phyloP scores from a whole-genome alignment of 2,888 invertebrate species.

The Leucoptera coffeella region DNA sequence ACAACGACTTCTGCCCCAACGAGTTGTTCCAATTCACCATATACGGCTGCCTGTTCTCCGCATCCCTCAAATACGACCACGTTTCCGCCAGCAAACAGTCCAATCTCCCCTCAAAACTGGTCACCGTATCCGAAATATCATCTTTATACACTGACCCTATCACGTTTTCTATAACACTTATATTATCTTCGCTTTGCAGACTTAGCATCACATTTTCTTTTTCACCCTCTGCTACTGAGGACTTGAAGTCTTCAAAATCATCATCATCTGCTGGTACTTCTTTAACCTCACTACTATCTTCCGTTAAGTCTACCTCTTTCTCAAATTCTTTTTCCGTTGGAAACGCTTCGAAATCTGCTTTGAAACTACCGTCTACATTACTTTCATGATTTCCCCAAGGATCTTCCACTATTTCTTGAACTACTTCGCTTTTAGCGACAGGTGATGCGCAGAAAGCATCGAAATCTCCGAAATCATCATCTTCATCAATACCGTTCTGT shows the following conservation, averaged over 20 bases:
- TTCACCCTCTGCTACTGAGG: slow-evolving; percentile 16
- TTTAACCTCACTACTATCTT: background rate
- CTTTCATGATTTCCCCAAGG: slow-evolving; percentile 24
- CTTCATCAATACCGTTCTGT: slow-evolving; percentile 3
- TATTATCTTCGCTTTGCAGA: background rate
- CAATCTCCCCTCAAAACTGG: slow-evolving; percentile 20
- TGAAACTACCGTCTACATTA: slow-evolving; percentile 25
- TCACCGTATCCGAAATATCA: slow-evolving; percentile 19
- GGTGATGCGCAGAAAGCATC: slow-evolving; percentile 25
- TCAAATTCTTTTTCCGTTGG: slow-evolving; percentile 1
- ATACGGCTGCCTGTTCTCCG: slow-evolving; percentile 73
- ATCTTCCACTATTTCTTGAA: slow-evolving; percentile 19
- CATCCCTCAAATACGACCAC: slow-evolving; percentile 61
- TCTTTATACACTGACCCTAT: slow-evolving; percentile 25
- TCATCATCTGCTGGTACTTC: slow-evolving; percentile 16
- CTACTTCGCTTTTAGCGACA: slow-evolving; percentile 10
- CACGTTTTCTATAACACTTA: slow-evolving; percentile 18
- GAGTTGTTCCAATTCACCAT: slow-evolving; percentile 77
- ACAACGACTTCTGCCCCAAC: slow-evolving; percentile 65
- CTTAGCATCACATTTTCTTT: no score
- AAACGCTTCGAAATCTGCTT: slow-evolving; percentile 23
- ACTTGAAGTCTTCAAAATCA: slow-evolving; percentile 57
- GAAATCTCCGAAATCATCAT: slow-evolving; percentile 48
- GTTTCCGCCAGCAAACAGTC: slow-evolving; percentile 41
- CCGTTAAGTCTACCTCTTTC: background rate